These are phyloP conservation scores for Conus ventricosus DNA, from an alignment of 1,140 invertebrate genomes.

Conservation along the genomic window DNA sequence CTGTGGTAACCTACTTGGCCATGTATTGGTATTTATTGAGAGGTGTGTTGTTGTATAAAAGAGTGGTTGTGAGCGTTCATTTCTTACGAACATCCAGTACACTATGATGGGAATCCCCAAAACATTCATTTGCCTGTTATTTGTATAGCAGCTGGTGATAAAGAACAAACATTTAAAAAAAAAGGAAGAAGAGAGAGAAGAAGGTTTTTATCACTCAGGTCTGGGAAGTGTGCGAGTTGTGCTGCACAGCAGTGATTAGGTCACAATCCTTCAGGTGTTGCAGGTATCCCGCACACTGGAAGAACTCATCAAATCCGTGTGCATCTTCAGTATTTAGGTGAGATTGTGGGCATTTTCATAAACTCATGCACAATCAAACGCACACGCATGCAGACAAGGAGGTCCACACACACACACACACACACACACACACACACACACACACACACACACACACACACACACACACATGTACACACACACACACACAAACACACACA, in stretches of 20 bases:
- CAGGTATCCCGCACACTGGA: slow-evolving; percentile 87
- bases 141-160: background rate
- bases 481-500: background rate
- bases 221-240: background rate
- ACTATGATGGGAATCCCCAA: too few species aligned
- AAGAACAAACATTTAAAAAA: background rate
- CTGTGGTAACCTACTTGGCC: too few species aligned
- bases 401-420: background rate
- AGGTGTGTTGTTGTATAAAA: too few species aligned
- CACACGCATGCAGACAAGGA: background rate
- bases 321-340: slow-evolving; percentile 97
- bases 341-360: slow-evolving; percentile 31
- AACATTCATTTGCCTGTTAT: background rate
- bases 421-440: background rate
- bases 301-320: slow-evolving; percentile 99
- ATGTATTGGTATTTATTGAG: too few species aligned
- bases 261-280: slow-evolving; percentile 26
- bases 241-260: background rate
- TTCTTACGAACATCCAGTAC: too few species aligned
- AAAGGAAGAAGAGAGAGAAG: background rate
- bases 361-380: background rate
- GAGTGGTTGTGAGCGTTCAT: too few species aligned
- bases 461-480: background rate
- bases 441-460: background rate
- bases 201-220: too few species aligned